Evolutionary conservation across 1,140 invertebrate genomes (phyloP), one percentile per base, ranked within the genome.

Genomic region (Vollenhovia emeryi): DNA sequence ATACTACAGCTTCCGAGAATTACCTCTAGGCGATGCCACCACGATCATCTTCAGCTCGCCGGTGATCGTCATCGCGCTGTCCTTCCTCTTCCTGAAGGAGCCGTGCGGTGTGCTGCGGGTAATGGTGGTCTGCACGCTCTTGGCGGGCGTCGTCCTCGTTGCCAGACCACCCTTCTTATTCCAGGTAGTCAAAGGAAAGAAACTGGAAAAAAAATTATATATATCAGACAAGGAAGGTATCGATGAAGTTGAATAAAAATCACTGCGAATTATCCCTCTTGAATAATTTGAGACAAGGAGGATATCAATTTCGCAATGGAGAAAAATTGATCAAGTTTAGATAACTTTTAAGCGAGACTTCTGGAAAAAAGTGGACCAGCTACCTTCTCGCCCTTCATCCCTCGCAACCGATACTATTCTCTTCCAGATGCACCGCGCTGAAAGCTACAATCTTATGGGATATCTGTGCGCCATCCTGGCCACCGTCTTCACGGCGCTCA

Each of bases 1-100:
- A 4, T 96, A 95, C 91, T 95, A 95, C 85, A 95, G 95, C 71
- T 95, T 96, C 76, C 93, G 95, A 45, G 94, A 95, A 83, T 87
- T 96, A 27, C 95, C 96, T 8, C 80, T 96, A 30, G 95, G 96
- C 3, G 95, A 96, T 93, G 96, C 96, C 11, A 96, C 96, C 1
- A 95, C 96, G 4, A 96, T 96, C 21, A 96, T 96, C 85, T 95
- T 96, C 85, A 96, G 95, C 87, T 96, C 95, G 45, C 96, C 96
- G 11, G 95, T 96, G 0, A 95, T 96, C 64, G 96, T 96, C 6
- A 95, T 96, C 80, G 92, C 95, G 0, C 89, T 96, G 55, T 96
- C 96, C 4, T 95, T 96, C 83, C 76, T 96, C 33, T 95, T 96
- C 78, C 91, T 96, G 0, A 94, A 95, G 85, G 96, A 96, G 89